These are phyloP conservation scores for Dufourea novaeangliae DNA, from an alignment of 1,140 invertebrate species.

Conservation along the genomic window DNA sequence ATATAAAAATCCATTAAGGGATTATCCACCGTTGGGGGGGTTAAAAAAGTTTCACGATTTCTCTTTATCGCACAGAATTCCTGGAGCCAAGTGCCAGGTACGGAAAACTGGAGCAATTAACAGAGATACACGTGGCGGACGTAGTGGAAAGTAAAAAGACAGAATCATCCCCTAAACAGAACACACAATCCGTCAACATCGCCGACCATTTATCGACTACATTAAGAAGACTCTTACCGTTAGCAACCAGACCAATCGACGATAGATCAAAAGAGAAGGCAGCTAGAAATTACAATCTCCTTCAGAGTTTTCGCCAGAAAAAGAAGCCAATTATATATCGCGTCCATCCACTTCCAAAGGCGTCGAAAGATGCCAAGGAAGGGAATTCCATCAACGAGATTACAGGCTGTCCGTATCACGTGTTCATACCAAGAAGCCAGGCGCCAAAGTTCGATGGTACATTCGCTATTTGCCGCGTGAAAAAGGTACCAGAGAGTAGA, in stretches of 20 bases:
- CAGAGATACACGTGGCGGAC: constrained; percentile 73
- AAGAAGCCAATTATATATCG: constrained; percentile 45
- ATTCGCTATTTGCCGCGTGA: constrained; percentile 56
- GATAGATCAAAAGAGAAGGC: neutral
- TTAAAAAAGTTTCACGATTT: neutral
- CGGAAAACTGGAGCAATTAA: constrained; percentile 71
- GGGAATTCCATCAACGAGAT: constrained; percentile 17
- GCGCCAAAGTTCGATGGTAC: constrained; percentile 22
- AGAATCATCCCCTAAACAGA: neutral
- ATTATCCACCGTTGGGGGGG: no score
- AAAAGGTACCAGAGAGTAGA: constrained; percentile 59
- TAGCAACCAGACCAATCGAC: neutral
- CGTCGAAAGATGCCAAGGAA: neutral
- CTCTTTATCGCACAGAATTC: neutral
- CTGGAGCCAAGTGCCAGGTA: constrained; percentile 68
- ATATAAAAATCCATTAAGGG: no score
- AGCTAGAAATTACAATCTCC: constrained; percentile 20
- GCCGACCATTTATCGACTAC: neutral
- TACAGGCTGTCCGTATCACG: constrained; percentile 46
- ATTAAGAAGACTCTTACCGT: constrained; percentile 20
- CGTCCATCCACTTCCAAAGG: constrained; percentile 49
- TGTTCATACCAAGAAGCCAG: constrained; percentile 51
- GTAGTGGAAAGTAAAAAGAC: neutral
- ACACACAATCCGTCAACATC: neutral
- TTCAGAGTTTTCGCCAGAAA: constrained; percentile 37